Percentiles rank a stretch among this genome's conserved stretches.
Evolutionary conservation across 2,113 vertebrate species (phyloP).

Genomic region (Elaphurus davidianus): DNA sequence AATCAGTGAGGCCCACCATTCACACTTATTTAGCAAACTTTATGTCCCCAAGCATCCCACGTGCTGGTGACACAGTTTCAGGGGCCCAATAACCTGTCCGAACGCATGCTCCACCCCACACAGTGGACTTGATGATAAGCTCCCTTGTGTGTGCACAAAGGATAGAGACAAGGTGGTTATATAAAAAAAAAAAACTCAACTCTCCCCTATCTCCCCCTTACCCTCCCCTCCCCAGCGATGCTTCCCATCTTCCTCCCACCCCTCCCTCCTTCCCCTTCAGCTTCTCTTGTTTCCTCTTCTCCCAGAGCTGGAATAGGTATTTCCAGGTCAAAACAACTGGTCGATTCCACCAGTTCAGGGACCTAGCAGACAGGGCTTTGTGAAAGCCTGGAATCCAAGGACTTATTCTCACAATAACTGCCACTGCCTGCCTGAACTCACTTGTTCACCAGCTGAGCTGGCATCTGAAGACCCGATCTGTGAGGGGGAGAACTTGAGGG

Average conservation of each 20-base stretch:
- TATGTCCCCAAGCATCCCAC: not conserved
- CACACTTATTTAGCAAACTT: not conserved
- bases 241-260: not conserved
- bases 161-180: not conserved
- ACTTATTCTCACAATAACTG: not conserved
- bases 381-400: not conserved
- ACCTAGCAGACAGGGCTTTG: too few relatives aligned
- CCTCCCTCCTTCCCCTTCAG: not conserved
- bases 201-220: rapidly evolving
- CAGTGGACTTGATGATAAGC: not conserved
- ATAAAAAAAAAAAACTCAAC: not conserved
- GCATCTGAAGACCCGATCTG: not conserved
- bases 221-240: too few relatives aligned
- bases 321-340: not conserved
- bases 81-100: not conserved
- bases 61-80: not conserved
- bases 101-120: not conserved
- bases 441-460: not conserved
- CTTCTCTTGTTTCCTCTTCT: not conserved
- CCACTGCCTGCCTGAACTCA: not conserved
- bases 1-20: not conserved
- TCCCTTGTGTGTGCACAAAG: not conserved
- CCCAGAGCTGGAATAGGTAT: not conserved
- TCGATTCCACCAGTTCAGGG: not conserved
- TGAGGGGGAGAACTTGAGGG: not conserved